Conservation (phyloP, 2,797 vertebrate genomes). For the Paguma larvata region DNA sequence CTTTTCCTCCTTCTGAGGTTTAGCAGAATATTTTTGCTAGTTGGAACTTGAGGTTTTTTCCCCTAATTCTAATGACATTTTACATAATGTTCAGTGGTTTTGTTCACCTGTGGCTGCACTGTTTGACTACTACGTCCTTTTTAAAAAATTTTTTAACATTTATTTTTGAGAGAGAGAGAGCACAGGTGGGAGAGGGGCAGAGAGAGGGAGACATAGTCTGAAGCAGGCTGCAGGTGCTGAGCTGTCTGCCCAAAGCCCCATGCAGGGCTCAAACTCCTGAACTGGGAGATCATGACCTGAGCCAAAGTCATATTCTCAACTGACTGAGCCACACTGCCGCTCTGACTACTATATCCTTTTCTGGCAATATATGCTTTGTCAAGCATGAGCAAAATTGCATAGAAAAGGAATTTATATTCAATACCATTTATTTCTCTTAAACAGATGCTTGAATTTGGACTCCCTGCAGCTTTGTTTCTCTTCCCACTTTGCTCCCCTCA, state of each 20-base stretch:
- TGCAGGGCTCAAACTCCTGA: too few relatives aligned
- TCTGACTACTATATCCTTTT: background rate
- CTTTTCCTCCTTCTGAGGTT: constrained; percentile 48
- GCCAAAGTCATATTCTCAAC: too few relatives aligned
- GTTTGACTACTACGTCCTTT: constrained; percentile 13
- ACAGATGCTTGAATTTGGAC: background rate
- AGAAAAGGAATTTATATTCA: background rate
- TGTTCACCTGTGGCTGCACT: background rate
- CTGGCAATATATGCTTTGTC: background rate
- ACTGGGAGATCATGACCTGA: too few relatives aligned
- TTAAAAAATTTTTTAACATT: background rate
- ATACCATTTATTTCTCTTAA: background rate
- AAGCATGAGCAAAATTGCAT: background rate
- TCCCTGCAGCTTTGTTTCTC: background rate
- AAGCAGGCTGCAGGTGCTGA: too few relatives aligned
- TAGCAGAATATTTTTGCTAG: constrained; percentile 16
- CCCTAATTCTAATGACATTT: background rate
- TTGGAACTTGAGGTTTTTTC: background rate
- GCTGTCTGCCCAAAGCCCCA: too few relatives aligned
- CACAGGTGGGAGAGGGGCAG: too few relatives aligned
- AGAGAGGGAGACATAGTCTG: too few relatives aligned
- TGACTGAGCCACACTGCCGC: too few relatives aligned
- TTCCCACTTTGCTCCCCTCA: background rate
- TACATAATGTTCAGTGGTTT: background rate
- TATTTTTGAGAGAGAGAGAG: too few relatives aligned